Base-by-base conservation (phyloP, 2,113 vertebrate species). In the Galemys pyrenaicus region DNA sequence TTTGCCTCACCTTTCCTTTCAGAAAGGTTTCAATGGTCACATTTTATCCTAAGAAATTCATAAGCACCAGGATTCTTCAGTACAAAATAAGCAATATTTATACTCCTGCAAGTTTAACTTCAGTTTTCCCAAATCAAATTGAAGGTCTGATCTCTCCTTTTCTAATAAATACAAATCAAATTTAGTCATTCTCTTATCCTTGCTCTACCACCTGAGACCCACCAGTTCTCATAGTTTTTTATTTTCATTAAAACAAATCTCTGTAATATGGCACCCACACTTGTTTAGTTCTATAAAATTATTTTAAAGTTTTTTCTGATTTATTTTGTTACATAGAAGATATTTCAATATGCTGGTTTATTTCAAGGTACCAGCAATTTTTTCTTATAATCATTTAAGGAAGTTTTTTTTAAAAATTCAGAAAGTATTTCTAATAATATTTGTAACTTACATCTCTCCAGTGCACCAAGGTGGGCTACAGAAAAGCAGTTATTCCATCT, bases 91-190 rank as follows among this genome's bases (percentile, higher is more conserved):
- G 81, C 22, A 92, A 67, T 82, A 85, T 78, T 96, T 96, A 92
- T 83, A 94, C 9, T 5, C 7, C 56, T 85, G 74, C 10, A 89
- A 82, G 65, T 75, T 96, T 95, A 91, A 75, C 75, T 92, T 65
- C 4, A 26, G 74, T 90, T 94, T 95, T 94, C 86, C 87, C 85
- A 95, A 96, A 92, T 96, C 94, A 95, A 91, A 97, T 95, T 91
- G 88, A 91, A 95, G 64, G 28, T 88, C 54, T 88, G 73, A 94
- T 97, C 70, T 96, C 77, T 68, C 15, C 30, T 87, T 96, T 85
- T 94, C 60, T 93, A 94, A 96, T 96, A 96, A 96, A 94, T 95
- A 95, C 35, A 96, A 96, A 96, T 96, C 86, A 79, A 90, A 94
- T 96, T 92, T 94, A 92, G 64, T 94, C 74, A 91, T 95, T 96